Conservation (phyloP, 1,140 invertebrate species). For the Nixonia krombeini region DNA sequence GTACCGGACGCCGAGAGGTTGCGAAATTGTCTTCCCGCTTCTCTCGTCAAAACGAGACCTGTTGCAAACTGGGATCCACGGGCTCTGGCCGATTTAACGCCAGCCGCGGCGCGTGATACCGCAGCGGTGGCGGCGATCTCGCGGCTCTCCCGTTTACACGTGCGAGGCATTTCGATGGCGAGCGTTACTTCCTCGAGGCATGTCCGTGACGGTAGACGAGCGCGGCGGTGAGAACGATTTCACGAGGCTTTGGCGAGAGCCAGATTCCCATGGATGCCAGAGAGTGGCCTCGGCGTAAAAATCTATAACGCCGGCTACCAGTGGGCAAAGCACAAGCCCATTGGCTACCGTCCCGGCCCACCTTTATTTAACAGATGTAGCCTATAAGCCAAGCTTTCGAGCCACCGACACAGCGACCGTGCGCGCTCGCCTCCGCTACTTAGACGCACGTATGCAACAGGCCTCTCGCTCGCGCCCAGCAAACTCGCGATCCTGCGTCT, state of each 20-base stretch:
- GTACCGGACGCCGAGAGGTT: too few species aligned
- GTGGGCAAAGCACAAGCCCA: slow-evolving; percentile 61
- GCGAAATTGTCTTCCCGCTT: too few species aligned
- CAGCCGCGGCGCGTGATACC: too few species aligned
- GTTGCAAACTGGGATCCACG: too few species aligned
- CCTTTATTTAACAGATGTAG: slow-evolving; percentile 40
- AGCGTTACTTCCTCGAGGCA: slow-evolving; percentile 45
- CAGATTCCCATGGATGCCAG: slow-evolving; percentile 61
- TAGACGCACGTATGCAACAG: too few species aligned
- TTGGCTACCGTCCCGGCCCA: slow-evolving; percentile 54
- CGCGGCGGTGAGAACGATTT: slow-evolving; percentile 49
- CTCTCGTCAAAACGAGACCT: too few species aligned
- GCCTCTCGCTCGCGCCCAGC: too few species aligned
- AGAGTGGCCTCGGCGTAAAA: slow-evolving; percentile 52
- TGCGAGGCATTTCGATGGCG: slow-evolving; percentile 39
- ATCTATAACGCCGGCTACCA: slow-evolving; percentile 60
- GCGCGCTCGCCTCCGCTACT: too few species aligned
- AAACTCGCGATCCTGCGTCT: too few species aligned
- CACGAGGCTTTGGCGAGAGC: slow-evolving; percentile 44
- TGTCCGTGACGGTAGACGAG: slow-evolving; percentile 44
- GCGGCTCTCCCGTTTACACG: too few species aligned
- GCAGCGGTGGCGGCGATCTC: too few species aligned
- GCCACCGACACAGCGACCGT: slow-evolving; percentile 29
- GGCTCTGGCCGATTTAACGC: too few species aligned
- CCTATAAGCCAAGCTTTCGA: slow-evolving; percentile 35